These are phyloP conservation scores for Acrocephalus scirpaceus DNA, from an alignment of 2,797 vertebrate species.

Conservation along the genomic window DNA sequence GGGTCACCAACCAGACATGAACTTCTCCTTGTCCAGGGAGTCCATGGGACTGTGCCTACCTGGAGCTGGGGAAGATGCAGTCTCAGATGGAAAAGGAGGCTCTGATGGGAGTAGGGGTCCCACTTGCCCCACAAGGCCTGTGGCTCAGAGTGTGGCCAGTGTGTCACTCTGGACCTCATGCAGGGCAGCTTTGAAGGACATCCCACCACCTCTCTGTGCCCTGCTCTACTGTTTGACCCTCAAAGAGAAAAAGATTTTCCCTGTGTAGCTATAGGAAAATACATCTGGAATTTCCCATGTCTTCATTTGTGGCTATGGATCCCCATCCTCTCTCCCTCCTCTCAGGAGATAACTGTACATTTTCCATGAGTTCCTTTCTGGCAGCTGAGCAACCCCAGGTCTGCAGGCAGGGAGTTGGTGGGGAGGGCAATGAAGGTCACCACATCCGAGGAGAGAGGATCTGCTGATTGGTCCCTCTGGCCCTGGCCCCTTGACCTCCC, in stretches of 20 bases:
- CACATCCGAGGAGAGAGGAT: accelerated
- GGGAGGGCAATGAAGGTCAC: not conserved
- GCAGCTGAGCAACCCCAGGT: not conserved
- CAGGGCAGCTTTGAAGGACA: not conserved
- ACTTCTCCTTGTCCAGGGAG: not conserved
- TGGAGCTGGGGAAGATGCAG: not conserved
- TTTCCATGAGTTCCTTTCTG: not conserved
- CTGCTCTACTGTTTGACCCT: not conserved
- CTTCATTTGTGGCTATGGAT: not conserved
- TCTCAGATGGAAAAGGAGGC: not conserved
- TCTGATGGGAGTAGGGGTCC: not conserved
- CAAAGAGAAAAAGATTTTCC: not conserved
- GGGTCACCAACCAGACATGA: accelerated
- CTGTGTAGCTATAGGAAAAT: not conserved
- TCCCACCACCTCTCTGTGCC: not conserved
- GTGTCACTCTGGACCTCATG: accelerated
- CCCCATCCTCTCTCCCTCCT: not conserved
- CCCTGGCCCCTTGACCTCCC: not conserved
- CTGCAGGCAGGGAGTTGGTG: not conserved
- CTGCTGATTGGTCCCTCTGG: not conserved
- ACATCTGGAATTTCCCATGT: not conserved
- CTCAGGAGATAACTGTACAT: not conserved
- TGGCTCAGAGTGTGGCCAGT: not conserved
- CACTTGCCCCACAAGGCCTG: no score
- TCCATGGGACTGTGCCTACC: not conserved